A percentile compares a stretch with the other conserved stretches of the same genome.
phyloP scores from a whole-genome alignment of 2,888 invertebrate genomes.

The Cabera pusaria region DNA sequence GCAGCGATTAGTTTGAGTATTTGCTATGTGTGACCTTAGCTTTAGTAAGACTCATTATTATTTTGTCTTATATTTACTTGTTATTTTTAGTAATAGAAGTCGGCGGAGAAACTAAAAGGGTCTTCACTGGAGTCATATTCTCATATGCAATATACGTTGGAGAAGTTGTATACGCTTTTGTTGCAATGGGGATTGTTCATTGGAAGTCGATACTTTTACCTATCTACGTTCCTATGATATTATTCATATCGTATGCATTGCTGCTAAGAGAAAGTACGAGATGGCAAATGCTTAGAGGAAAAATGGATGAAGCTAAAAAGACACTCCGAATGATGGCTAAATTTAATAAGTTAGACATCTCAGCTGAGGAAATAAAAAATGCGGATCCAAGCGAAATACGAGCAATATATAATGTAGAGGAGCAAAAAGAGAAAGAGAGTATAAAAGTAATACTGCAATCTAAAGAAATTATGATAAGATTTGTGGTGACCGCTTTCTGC shows the following conservation, averaged over 20 bases:
- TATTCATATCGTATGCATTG: constrained; percentile 50
- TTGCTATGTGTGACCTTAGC: too few relatives aligned
- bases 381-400: constrained; percentile 51
- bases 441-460: constrained; percentile 57
- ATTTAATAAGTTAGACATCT: constrained; percentile 53
- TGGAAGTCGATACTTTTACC: constrained; percentile 61
- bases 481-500: constrained; percentile 57
- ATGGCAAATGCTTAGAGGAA: constrained; percentile 65
- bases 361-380: constrained; percentile 51
- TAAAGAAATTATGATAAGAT: constrained; percentile 58
- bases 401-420: constrained; percentile 50
- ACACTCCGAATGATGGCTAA: constrained; percentile 50
- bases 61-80: too few relatives aligned
- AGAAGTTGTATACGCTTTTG: constrained; percentile 59
- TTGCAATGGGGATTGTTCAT: constrained; percentile 58
- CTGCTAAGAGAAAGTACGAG: constrained; percentile 60
- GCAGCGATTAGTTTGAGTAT: too few relatives aligned
- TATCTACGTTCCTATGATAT: constrained; percentile 53
- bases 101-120: constrained; percentile 63
- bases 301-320: constrained; percentile 51
- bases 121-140: constrained; percentile 60
- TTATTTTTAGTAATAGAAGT: constrained; percentile 69
- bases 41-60: too few relatives aligned
- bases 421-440: constrained; percentile 55
- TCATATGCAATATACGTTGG: constrained; percentile 63